Conservation (phyloP, 2,113 vertebrate species). For the Heterotis niloticus region DNA sequence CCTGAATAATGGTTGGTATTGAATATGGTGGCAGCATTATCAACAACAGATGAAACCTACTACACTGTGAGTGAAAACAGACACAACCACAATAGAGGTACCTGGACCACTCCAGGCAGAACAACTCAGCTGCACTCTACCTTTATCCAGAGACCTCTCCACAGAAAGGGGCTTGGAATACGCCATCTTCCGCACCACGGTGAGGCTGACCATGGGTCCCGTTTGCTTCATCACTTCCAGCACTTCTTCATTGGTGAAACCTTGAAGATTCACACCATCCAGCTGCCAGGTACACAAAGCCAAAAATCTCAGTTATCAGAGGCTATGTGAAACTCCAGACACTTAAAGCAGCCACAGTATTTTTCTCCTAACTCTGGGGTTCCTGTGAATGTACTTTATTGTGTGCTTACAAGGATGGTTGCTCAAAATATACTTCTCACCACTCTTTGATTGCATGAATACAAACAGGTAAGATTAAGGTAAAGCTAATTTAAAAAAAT, state of each 20-base stretch:
- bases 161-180: conserved; percentile 20
- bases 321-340: neutral
- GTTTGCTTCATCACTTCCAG: conserved; percentile 79
- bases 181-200: conserved; percentile 71
- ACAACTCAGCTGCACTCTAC: conserved; percentile 48
- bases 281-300: conserved; percentile 59
- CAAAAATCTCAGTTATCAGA: neutral
- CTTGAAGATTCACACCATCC: conserved; percentile 81
- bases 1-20: too few species aligned
- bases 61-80: too few species aligned
- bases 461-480: conserved; percentile 23
- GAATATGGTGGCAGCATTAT: too few species aligned
- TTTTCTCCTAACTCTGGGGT: too few species aligned
- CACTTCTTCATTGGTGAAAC: conserved; percentile 84
- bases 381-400: neutral
- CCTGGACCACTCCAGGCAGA: too few species aligned
- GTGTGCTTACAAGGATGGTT: neutral
- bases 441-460: neutral
- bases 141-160: conserved; percentile 66
- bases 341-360: neutral
- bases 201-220: conserved; percentile 74
- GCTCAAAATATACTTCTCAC: neutral
- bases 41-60: too few species aligned
- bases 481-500: conserved; percentile 38
- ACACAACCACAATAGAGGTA: too few species aligned